Conservation (phyloP, 2,888 invertebrate species). For the Aleiodes testaceus region DNA sequence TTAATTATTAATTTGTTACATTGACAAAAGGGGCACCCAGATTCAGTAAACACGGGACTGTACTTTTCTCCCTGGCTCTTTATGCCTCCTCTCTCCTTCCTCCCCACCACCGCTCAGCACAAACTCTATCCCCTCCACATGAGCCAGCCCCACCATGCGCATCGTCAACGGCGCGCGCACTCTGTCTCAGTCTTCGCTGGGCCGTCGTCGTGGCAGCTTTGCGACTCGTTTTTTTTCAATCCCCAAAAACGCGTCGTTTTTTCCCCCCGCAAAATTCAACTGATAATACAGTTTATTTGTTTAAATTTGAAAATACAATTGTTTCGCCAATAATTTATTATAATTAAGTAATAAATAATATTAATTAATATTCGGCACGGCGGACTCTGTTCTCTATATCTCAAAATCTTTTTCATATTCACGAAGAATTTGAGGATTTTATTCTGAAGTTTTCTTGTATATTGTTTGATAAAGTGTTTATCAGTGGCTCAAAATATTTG, state of each 20-base stretch:
- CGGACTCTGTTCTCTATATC: neutral
- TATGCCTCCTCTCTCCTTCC: slow-evolving; percentile 37
- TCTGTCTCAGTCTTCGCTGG: slow-evolving; percentile 68
- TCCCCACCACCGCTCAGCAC: slow-evolving; percentile 48
- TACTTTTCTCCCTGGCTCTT: slow-evolving; percentile 41
- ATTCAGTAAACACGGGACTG: slow-evolving; percentile 37
- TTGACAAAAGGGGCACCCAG: slow-evolving; percentile 19
- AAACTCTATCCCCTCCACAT: slow-evolving; percentile 35
- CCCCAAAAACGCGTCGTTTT: slow-evolving; percentile 34
- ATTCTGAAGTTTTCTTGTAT: neutral
- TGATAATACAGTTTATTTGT: neutral
- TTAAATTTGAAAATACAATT: neutral
- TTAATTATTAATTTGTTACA: too few species aligned
- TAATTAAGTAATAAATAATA: neutral
- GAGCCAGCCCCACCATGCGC: slow-evolving; percentile 51
- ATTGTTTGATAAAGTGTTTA: neutral
- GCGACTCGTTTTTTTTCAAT: slow-evolving; percentile 53
- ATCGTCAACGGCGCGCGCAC: slow-evolving; percentile 55
- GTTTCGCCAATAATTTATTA: too few species aligned
- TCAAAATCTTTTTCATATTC: neutral
- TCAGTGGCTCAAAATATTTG: neutral
- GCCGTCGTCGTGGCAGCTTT: slow-evolving; percentile 67
- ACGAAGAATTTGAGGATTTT: neutral
- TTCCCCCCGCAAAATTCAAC: neutral
- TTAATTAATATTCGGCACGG: neutral